A percentile compares a stretch with the other conserved stretches of the same genome.
Conservation (phyloP, 2,888 invertebrate genomes). For the Automeris io region DNA sequence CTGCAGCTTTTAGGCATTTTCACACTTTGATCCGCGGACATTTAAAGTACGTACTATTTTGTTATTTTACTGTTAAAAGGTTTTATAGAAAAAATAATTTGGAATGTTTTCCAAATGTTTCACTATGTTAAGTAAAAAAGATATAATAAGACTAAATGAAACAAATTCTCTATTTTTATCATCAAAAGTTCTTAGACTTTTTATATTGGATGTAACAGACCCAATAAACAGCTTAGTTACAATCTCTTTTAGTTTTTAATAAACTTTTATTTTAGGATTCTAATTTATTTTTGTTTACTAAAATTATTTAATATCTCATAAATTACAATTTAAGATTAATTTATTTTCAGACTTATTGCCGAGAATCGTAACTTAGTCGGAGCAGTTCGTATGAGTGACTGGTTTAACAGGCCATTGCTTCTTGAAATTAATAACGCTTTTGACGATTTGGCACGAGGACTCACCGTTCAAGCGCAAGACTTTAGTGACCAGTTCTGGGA, state of each 20-base stretch:
- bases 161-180: too few species aligned
- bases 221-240: too few species aligned
- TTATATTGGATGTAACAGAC: too few species aligned
- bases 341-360: constrained; percentile 69
- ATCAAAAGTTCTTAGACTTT: too few species aligned
- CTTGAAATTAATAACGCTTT: constrained; percentile 81
- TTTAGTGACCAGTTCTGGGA: constrained; percentile 87
- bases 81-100: too few species aligned
- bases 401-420: constrained; percentile 81
- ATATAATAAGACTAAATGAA: too few species aligned
- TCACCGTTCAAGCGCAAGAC: constrained; percentile 86
- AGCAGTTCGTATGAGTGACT: constrained; percentile 82
- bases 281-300: too few species aligned
- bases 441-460: constrained; percentile 84
- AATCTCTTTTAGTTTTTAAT: too few species aligned
- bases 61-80: too few species aligned
- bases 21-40: constrained; percentile 83
- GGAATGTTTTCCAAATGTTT: too few species aligned
- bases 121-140: background rate
- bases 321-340: background rate
- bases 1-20: constrained; percentile 85
- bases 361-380: constrained; percentile 74
- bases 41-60: constrained; percentile 76
- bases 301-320: background rate
- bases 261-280: too few species aligned